Conservation (phyloP, 2,113 vertebrate genomes). For the Xenopus laevis region DNA sequence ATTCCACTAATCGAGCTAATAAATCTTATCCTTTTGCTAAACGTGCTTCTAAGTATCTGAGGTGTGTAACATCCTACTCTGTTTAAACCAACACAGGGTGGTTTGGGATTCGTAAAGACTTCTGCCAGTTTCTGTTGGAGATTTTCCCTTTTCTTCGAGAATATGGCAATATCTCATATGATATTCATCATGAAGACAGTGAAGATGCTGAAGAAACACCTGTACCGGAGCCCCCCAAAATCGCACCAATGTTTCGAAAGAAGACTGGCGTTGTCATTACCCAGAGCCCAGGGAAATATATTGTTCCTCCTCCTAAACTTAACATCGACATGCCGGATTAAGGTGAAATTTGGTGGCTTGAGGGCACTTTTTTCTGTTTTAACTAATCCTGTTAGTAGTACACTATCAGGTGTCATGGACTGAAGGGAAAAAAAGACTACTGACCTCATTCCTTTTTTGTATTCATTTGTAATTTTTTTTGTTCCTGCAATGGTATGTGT, state of each 20-base stretch:
- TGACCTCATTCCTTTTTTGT: conserved; percentile 58
- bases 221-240: conserved; percentile 86
- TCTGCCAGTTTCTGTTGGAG: conserved; percentile 96
- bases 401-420: neutral
- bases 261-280: conserved; percentile 95
- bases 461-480: conserved; percentile 37
- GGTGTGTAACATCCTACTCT: neutral
- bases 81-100: conserved; percentile 76
- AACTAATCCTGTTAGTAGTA: neutral
- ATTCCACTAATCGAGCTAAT: too few relatives aligned
- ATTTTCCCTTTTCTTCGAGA: conserved; percentile 93
- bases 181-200: conserved; percentile 88
- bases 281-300: conserved; percentile 94
- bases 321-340: conserved; percentile 97
- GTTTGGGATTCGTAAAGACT: conserved; percentile 98
- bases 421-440: conserved; percentile 9
- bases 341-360: conserved; percentile 16
- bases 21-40: too few relatives aligned
- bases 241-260: conserved; percentile 93
- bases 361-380: too few relatives aligned
- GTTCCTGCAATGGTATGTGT: too few relatives aligned
- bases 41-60: too few relatives aligned
- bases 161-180: conserved; percentile 95
- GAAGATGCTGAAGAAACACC: conserved; percentile 85
- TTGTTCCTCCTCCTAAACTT: conserved; percentile 89